A percentile compares a stretch with the other conserved stretches of the same genome.
phyloP scores from a whole-genome alignment of 2,113 vertebrate species.

The Thunnus thynnus region DNA sequence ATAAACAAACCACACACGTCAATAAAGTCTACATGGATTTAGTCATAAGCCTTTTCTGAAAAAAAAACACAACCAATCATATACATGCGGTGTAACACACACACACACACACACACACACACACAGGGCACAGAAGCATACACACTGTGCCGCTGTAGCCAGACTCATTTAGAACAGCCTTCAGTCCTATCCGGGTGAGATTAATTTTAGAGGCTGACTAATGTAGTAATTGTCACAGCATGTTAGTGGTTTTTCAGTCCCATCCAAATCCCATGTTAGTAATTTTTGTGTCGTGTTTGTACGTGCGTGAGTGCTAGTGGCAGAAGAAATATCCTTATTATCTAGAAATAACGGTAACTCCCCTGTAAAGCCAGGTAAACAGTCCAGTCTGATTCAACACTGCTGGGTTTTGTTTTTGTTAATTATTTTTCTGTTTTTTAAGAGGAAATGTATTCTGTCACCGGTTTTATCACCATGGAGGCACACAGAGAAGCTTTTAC shows the following conservation, averaged over 20 bases:
- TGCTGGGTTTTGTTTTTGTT: conserved; percentile 53
- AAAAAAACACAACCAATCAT: conserved; percentile 29
- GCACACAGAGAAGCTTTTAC: conserved; percentile 49
- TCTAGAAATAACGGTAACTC: conserved; percentile 41
- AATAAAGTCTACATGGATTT: conserved; percentile 28
- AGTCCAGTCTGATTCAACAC: conserved; percentile 33
- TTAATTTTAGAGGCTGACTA: conserved; percentile 73
- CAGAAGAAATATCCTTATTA: conserved; percentile 22
- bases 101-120: conserved; percentile 8
- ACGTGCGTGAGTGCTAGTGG: neutral
- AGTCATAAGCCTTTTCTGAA: conserved; percentile 18
- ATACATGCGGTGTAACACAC: neutral
- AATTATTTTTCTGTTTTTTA: conserved; percentile 50
- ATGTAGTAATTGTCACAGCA: conserved; percentile 70
- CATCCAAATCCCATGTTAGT: conserved; percentile 58
- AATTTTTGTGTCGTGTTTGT: conserved; percentile 20
- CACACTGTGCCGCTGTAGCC: conserved; percentile 34
- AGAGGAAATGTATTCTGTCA: conserved; percentile 24
- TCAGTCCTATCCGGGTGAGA: conserved; percentile 54
- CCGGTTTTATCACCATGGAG: conserved; percentile 45
- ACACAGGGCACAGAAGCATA: conserved; percentile 22
- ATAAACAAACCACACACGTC: conserved; percentile 8
- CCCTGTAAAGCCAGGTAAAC: conserved; percentile 37
- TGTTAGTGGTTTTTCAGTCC: conserved; percentile 58
- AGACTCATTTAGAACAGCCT: conserved; percentile 65